Evolutionary conservation across 2,797 vertebrate genomes (phyloP).

Genomic region (Taenioides sp.): DNA sequence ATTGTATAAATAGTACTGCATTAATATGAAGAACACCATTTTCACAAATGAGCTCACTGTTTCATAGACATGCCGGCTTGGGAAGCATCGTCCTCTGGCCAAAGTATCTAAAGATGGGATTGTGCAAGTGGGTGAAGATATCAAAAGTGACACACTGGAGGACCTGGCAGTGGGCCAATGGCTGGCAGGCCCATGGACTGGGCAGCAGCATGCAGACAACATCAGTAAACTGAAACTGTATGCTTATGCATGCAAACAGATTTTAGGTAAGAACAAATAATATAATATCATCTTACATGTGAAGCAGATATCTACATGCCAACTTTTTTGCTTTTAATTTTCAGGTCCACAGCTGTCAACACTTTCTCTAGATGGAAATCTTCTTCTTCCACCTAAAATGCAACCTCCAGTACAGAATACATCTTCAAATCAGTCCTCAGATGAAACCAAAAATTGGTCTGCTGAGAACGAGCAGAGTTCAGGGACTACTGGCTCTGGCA

Average conservation of each 20-base stretch:
- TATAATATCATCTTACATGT: conserved; percentile 1
- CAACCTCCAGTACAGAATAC: conserved; percentile 65
- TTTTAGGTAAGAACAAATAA: conserved; percentile 81
- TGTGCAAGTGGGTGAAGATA: conserved; percentile 85
- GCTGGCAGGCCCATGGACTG: conserved; percentile 87
- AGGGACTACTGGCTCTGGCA: conserved; percentile 63
- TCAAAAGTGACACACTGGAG: conserved; percentile 78
- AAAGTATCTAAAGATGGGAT: conserved; percentile 92
- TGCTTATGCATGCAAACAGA: conserved; percentile 90
- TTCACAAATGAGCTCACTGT: neutral
- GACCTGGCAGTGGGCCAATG: conserved; percentile 89
- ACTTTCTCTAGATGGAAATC: conserved; percentile 87
- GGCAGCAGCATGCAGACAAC: conserved; percentile 91
- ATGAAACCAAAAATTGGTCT: conserved; percentile 63
- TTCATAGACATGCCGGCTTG: conserved; percentile 91
- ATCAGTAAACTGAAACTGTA: conserved; percentile 93
- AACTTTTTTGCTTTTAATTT: neutral
- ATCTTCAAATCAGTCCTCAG: conserved; percentile 57
- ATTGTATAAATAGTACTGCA: too few species aligned
- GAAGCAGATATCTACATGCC: neutral
- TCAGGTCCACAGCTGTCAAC: conserved; percentile 90
- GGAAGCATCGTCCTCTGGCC: conserved; percentile 94
- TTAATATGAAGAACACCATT: neutral
- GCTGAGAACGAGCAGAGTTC: conserved; percentile 72
- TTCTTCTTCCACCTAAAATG: conserved; percentile 87